Percentiles rank a stretch among this genome's conserved stretches.
These are phyloP conservation scores for Torymus auratus DNA, from an alignment of 2,888 invertebrate species.

Conservation along the genomic window DNA sequence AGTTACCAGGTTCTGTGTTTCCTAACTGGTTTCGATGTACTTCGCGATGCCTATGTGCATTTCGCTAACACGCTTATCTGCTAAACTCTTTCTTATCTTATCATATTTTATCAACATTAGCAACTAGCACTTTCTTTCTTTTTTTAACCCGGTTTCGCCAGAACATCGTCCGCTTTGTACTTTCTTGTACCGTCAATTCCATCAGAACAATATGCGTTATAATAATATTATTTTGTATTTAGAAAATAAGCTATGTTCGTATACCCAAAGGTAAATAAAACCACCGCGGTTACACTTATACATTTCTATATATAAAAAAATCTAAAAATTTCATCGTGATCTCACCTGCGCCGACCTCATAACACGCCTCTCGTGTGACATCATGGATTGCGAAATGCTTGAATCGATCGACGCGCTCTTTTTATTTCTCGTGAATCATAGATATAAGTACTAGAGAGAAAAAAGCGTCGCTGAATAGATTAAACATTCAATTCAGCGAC, in stretches of 20 bases:
- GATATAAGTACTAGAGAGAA: not conserved
- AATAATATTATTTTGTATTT: too few species aligned
- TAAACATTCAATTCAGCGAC: not conserved
- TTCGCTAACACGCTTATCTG: constrained; percentile 15
- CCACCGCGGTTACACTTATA: too few species aligned
- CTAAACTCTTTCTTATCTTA: constrained; percentile 13
- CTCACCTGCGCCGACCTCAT: constrained; percentile 1
- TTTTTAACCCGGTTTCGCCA: too few species aligned
- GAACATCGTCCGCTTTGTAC: too few species aligned
- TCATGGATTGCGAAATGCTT: constrained; percentile 28
- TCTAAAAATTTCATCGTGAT: constrained; percentile 23
- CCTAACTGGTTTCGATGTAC: constrained; percentile 23
- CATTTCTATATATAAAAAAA: too few species aligned
- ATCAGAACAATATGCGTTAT: too few species aligned
- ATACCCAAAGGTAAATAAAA: too few species aligned
- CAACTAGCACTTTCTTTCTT: too few species aligned
- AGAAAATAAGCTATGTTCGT: too few species aligned
- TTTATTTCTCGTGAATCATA: not conserved
- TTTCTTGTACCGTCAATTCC: too few species aligned
- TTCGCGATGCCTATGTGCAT: constrained; percentile 4
- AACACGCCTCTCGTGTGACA: constrained; percentile 2
- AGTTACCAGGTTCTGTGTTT: constrained; percentile 39
- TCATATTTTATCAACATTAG: not conserved
- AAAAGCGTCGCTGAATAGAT: constrained; percentile 16
- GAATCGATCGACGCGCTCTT: not conserved